Percentiles rank a stretch among this genome's conserved stretches.
Evolutionary conservation across 2,888 invertebrate species (phyloP).

Genomic region (Malacosoma neustria): DNA sequence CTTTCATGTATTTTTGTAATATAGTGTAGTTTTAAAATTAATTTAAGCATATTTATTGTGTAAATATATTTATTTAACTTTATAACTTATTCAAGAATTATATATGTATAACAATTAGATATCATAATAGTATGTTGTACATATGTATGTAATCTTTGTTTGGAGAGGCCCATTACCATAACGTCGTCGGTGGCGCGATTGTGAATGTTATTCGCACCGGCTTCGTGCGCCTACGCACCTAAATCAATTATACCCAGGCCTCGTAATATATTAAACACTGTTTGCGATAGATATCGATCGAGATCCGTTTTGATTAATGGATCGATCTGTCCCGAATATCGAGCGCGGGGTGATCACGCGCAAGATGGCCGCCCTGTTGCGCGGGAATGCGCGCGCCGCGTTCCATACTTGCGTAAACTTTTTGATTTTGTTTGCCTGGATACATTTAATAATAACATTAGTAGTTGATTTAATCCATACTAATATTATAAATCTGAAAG

Average conservation of each 20-base stretch:
- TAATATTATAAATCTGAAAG: too few species aligned
- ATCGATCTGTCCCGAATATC: constrained; percentile 54
- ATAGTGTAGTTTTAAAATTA: too few species aligned
- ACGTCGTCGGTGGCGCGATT: constrained; percentile 57
- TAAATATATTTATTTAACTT: too few species aligned
- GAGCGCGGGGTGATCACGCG: constrained; percentile 37
- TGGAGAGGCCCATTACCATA: constrained; percentile 34
- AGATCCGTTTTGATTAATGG: constrained; percentile 62
- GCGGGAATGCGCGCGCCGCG: constrained; percentile 35
- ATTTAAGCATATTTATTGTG: too few species aligned
- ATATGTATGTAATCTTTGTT: constrained; percentile 11
- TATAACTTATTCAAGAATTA: too few species aligned
- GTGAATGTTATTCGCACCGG: constrained; percentile 51
- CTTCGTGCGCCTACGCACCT: constrained; percentile 55
- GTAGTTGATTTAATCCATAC: neutral
- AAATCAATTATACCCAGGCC: constrained; percentile 56
- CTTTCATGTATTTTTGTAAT: too few species aligned
- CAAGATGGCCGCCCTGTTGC: constrained; percentile 65
- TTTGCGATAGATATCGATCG: constrained; percentile 65
- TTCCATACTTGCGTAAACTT: constrained; percentile 10
- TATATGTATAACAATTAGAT: neutral
- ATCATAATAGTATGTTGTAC: neutral
- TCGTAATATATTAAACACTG: constrained; percentile 65
- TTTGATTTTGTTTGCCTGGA: neutral
- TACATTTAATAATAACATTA: neutral